Evolutionary conservation across 2,888 invertebrate genomes (phyloP), one percentile per base, ranked within the genome.

Genomic region (Thymelicus acteon): DNA sequence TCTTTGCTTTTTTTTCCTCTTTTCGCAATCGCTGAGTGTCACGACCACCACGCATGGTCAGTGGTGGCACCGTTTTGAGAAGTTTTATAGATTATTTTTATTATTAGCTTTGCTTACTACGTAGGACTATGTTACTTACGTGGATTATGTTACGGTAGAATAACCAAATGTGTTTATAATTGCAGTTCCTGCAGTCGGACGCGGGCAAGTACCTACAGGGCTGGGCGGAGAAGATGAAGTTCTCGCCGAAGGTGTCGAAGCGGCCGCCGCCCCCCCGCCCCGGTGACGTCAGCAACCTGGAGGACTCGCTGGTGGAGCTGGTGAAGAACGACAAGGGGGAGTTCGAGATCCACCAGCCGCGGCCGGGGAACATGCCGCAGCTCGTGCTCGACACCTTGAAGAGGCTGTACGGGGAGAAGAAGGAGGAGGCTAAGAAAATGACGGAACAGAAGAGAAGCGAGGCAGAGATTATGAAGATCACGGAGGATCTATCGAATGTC

Each of bases 161-260:
- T 44, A 10, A 37, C 37, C 10, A 47, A 15, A 8, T n/a, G 24
- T 49, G 37, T n/a, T 67, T 19, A 24, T 24, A 48, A 39, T 77
- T 82, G 78, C 84, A 95, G 94, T 85, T 87, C 73, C 85, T 91
- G 0, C 87, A 93, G 74, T 85, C 93, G 0, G 93, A 94, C 10
- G 94, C 93, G 0, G 91, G 94, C 0, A 90, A 94, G 49, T 96
- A 95, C 90, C 86, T 96, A 10, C 91, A 95, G 72, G 90, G 85
- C 58, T 96, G 96, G 96, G 95, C 95, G 0, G 90, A 95, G 72
- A 94, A 93, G 75, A 93, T 95, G 91, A 92, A 87, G 72, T 77
- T 80, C 3, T 89, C 90, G 0, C 79, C 78, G 2, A 83, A 84
- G 40, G 69, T 73, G 0, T 44, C 75, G 2, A 77, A 77, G 6